Percentiles rank a stretch among this genome's conserved stretches.
Conservation (phyloP, 92 coral and sea anemone genomes). For the Paragorgia papillata region DNA sequence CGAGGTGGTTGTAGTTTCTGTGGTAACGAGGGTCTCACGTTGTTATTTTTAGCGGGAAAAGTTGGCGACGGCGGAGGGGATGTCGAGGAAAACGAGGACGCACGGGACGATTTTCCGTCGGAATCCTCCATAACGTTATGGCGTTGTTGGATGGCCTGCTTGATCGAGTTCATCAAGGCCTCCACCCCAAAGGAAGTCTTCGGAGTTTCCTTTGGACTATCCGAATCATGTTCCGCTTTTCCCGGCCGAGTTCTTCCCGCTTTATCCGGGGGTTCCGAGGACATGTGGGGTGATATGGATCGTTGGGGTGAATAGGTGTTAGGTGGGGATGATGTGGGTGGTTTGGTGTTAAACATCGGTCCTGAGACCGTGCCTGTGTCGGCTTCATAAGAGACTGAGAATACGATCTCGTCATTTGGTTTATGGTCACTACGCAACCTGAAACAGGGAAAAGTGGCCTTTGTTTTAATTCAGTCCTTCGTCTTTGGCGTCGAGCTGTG, state of each 20-base stretch:
- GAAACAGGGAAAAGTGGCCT: not conserved
- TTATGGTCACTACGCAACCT: conserved; percentile 2
- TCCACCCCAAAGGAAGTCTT: conserved; percentile 32
- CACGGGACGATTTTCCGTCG: conserved; percentile 28
- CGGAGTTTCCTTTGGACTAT: conserved; percentile 2
- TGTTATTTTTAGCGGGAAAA: not conserved
- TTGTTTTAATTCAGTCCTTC: too few species aligned
- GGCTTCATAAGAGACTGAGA: conserved; percentile 28
- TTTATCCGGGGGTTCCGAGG: not conserved
- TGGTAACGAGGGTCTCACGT: not conserved
- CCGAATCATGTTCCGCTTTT: not conserved
- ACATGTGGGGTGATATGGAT: not conserved
- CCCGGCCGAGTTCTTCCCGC: too few species aligned
- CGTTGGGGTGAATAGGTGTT: conserved; percentile 16
- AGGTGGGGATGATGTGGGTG: conserved; percentile 25
- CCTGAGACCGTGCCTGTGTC: conserved; percentile 7
- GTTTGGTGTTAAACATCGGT: not conserved
- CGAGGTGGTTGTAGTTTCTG: conserved; percentile 3
- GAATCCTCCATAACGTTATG: conserved; percentile 24
- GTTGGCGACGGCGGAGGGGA: conserved; percentile 29
- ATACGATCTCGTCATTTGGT: not conserved
- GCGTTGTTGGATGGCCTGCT: conserved; percentile 34
- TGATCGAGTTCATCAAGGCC: conserved; percentile 37
- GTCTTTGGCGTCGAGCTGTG: too few species aligned
- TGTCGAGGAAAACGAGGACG: conserved; percentile 28